phyloP scores from a whole-genome alignment of 2,888 invertebrate species.

The Hedya salicella region DNA sequence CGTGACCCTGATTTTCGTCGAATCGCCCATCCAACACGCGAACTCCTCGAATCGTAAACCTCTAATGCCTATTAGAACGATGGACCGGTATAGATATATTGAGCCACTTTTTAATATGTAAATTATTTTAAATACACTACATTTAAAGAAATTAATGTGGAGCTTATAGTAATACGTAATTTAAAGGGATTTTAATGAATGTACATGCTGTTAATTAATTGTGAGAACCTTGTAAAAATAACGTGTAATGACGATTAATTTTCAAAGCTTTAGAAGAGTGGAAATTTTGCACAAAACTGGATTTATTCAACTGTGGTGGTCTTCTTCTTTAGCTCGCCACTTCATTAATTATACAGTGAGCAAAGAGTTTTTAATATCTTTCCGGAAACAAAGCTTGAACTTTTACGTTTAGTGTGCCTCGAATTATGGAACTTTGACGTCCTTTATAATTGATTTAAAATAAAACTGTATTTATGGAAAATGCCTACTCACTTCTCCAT shows the following conservation, averaged over 20 bases:
- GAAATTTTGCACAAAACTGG: not conserved
- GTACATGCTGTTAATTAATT: conserved; percentile 37
- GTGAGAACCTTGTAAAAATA: conserved; percentile 19
- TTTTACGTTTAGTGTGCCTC: not conserved
- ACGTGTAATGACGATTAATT: conserved; percentile 10
- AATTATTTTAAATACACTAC: conserved; percentile 41
- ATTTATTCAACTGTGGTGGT: not conserved
- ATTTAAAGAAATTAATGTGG: conserved; percentile 33
- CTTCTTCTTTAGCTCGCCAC: not conserved
- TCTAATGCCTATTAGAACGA: conserved; percentile 55
- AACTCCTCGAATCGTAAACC: conserved; percentile 61
- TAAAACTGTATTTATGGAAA: not conserved
- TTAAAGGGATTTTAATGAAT: conserved; percentile 38
- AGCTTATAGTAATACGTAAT: conserved; percentile 37
- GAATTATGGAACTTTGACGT: not conserved
- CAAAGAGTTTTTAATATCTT: not conserved
- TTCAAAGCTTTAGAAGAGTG: conserved; percentile 2
- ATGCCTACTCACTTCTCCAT: too few relatives aligned
- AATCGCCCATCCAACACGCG: conserved; percentile 51
- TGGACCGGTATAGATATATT: conserved; percentile 51
- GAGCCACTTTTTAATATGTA: conserved; percentile 26
- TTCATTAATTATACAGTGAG: conserved; percentile 1
- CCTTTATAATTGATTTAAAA: not conserved
- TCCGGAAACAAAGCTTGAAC: not conserved
- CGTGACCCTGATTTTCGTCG: conserved; percentile 22